A percentile compares a stretch with the other conserved stretches of the same genome.
These are phyloP conservation scores for Antidorcas marsupialis DNA, from an alignment of 2,113 vertebrate genomes.

Conservation along the genomic window DNA sequence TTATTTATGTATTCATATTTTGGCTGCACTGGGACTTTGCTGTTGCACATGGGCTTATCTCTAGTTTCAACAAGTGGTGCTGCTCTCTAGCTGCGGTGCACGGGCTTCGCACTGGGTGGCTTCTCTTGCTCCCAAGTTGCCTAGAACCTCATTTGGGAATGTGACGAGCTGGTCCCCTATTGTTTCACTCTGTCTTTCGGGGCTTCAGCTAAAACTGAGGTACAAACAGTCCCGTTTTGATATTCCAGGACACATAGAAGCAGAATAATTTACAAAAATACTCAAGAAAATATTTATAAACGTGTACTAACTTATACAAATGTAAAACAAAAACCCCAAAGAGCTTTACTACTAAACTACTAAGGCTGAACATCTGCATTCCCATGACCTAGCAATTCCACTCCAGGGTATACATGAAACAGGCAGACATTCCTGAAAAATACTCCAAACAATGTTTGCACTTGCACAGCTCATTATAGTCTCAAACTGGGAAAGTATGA, in stretches of 20 bases:
- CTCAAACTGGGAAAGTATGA: neutral
- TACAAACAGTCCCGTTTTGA: neutral
- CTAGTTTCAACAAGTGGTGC: fast-evolving
- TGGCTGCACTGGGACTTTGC: neutral
- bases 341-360: neutral
- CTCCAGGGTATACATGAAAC: neutral
- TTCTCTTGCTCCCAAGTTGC: neutral
- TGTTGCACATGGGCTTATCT: neutral
- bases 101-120: fast-evolving
- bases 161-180: neutral
- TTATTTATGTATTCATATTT: neutral
- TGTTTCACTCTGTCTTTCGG: neutral
- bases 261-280: neutral
- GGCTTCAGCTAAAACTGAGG: neutral
- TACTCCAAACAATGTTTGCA: neutral
- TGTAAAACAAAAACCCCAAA: neutral
- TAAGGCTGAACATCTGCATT: neutral
- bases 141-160: neutral
- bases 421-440: neutral
- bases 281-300: neutral
- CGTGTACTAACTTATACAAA: neutral
- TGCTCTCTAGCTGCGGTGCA: neutral
- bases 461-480: neutral
- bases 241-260: neutral
- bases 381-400: neutral